Evolutionary conservation across 2,797 vertebrate species (phyloP).

Genomic region (Eulemur rubriventer): DNA sequence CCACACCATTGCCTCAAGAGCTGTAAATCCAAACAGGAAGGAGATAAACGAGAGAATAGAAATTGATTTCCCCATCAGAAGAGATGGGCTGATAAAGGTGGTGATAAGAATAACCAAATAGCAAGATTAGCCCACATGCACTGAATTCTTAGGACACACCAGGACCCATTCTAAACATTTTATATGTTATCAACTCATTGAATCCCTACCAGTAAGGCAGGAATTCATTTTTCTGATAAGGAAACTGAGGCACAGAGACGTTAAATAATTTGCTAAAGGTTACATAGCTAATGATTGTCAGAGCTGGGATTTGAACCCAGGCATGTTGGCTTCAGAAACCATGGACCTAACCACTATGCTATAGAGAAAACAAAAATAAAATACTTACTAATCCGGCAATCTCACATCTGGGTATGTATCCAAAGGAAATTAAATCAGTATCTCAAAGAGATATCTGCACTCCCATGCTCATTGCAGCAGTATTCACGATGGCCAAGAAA

Average conservation of each 20-base stretch:
- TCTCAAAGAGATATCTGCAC: neutral
- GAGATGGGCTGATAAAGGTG: neutral
- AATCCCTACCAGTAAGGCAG: neutral
- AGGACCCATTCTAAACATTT: neutral
- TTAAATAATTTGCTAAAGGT: neutral
- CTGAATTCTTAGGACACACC: neutral
- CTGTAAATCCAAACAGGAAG: constrained; percentile 33
- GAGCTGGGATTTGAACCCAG: neutral
- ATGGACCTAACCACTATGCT: neutral
- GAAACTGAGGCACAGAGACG: neutral
- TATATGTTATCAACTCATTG: neutral
- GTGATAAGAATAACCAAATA: neutral
- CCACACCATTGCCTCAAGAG: neutral
- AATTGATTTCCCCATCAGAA: constrained; percentile 38
- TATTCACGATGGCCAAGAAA: neutral
- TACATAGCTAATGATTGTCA: neutral
- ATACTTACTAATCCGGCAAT: neutral
- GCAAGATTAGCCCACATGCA: neutral
- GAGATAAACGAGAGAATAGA: neutral
- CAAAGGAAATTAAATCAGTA: neutral
- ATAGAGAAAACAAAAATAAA: neutral
- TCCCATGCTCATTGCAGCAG: neutral
- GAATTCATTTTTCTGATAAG: neutral
- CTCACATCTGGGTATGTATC: neutral
- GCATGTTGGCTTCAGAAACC: neutral